A percentile compares a stretch with the other conserved stretches of the same genome.
phyloP scores from a whole-genome alignment of 1,140 invertebrate species.

The Meloidogyne exigua region DNA sequence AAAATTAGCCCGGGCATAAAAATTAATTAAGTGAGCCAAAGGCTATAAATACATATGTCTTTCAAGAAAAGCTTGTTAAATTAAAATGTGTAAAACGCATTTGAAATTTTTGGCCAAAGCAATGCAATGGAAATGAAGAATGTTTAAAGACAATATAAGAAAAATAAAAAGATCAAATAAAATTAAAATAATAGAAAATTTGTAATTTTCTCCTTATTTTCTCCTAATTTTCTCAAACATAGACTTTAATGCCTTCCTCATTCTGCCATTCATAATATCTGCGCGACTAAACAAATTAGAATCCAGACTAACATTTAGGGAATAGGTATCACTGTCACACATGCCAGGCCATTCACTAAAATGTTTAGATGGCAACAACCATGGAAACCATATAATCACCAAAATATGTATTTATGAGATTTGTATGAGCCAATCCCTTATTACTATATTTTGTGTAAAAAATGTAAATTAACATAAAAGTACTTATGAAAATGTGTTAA shows the following conservation, averaged over 20 bases:
- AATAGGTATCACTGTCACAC: neutral
- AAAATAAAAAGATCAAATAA: neutral
- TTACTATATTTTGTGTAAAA: neutral
- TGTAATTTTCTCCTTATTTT: too few relatives aligned
- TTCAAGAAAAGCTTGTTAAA: neutral
- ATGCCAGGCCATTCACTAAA: neutral
- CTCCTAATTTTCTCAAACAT: too few relatives aligned
- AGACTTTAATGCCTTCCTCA: neutral
- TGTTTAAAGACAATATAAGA: neutral
- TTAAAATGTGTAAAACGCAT: neutral
- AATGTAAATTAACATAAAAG: neutral
- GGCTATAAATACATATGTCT: neutral
- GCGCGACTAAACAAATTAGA: neutral
- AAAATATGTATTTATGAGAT: neutral
- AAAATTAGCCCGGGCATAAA: slow-evolving; percentile 22
- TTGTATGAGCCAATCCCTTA: neutral
- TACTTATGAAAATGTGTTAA: neutral
- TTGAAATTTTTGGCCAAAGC: slow-evolving; percentile 9
- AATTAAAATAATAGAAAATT: neutral
- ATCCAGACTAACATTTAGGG: neutral
- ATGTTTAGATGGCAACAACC: neutral
- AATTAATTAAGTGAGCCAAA: slow-evolving; percentile 30
- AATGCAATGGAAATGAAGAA: neutral
- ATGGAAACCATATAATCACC: slow-evolving; percentile 4
- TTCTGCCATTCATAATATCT: neutral